Evolutionary conservation across 2,797 vertebrate species (phyloP), one percentile per base, ranked within the genome.

Genomic region (Cyclura pinguis): DNA sequence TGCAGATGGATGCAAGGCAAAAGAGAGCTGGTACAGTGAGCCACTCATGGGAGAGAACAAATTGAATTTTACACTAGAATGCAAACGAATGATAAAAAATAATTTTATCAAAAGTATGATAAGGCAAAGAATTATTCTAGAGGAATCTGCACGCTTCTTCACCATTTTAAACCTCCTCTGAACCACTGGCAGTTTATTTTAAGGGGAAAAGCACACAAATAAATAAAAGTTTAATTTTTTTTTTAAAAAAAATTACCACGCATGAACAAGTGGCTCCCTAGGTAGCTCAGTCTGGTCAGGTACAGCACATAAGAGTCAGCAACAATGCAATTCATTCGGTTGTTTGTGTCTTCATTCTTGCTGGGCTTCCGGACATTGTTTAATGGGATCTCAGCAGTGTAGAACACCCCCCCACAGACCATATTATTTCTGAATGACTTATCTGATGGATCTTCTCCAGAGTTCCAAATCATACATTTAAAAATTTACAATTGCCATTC

Each of bases 41-140:
- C 22, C 24, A 57, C 85, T 59, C 52, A 38, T 27, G 32, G n/a
- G 20, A 86, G 22, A 38, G n/a, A 14, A 76, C 52, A 85, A 74
- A 73, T 35, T 85, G 47, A 57, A 85, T 85, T 72, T 55, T n/a
- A 74, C 50, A 73, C 1, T 55, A n/a, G 73, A 86, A n/a, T 86
- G 69, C 69, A 57, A 50, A 86, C 57, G 47, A 86, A 74, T 74
- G n/a, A 52, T 72, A 24, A 73, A 29, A n/a, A 84, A 67, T 29
- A 47, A 29, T 47, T 47, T 29, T 47, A 82, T 29, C 62, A 67
- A 27, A 85, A 52, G 20, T 35, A 52, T 13, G 32, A 20, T 52
- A 55, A 85, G 14, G n/a, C 67, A 73, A 24, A 13, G 8, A 85
- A 42, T 16, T 9, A 35, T 59, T 73, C 24, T 59, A 16, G 80